Evolutionary conservation across 2,113 vertebrate species (phyloP), one percentile per base, ranked within the genome.

Genomic region (Grus americana): DNA sequence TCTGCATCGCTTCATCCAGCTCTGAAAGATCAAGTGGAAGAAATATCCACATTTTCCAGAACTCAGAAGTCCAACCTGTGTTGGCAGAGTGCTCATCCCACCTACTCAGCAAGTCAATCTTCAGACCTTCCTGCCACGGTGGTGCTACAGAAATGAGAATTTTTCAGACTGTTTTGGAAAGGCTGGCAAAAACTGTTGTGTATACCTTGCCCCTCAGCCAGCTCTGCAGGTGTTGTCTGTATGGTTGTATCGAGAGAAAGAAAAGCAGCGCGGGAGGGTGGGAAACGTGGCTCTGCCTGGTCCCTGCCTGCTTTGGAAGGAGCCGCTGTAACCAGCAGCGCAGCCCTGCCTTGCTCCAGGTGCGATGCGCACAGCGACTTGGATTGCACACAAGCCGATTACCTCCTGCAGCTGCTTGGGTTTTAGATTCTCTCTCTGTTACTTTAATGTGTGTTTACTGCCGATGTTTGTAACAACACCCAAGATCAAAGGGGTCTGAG

Each of bases 351-450:
- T 52, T 40, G 27, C 55, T 87, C 42, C 10, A 3, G 7, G 16
- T 62, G 40, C 3, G 6, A 36, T 17, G 50, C 15, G 10, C 34
- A 11, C 20, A 40, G 18, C 0, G 1, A 6, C 30, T 54, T 65
- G 68, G 11, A 78, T 89, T 62, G 52, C 26, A 32, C 21, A 34
- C 9, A 47, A 54, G 23, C 40, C 0, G 2, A 32, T 78, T 29
- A 42, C 46, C 38, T 61, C 29, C 81, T 85, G 68, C 59, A 72
- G 68, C 57, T 59, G 22, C 30, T 79, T 40, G 54, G 52, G 13
- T 26, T 84, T 92, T 32, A 68, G 29, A 42, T 46, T 10, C 22
- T 14, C 2, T 50, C 34, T 85, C 32, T 29, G 47, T n/a, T 82
- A 38, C 36, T 81, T 86, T 61, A 44, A 44, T 0, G 0, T 42